Evolutionary conservation across 2,888 invertebrate species (phyloP), one percentile per base, ranked within the genome.

Genomic region (Caenorhabditis doughertyi): DNA sequence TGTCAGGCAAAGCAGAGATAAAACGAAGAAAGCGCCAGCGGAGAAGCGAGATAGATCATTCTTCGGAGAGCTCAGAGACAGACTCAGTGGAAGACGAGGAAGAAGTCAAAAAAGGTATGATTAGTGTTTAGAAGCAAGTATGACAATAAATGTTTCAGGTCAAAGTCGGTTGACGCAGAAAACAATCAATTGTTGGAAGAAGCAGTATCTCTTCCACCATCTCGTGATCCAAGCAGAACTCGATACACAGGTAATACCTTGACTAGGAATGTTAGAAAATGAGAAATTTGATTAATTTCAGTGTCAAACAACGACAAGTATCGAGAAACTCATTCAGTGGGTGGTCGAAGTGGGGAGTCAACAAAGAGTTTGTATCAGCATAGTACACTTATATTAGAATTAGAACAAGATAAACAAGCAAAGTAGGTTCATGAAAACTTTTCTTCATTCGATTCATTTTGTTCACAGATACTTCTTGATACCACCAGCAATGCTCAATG

Each of bases 381-480:
- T 58, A 87, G 87, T 44, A 89, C 89, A 21, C 84, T 90, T 9
- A 84, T 90, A 13, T 83, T 90, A 13, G 90, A 90, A 65, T 64
- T 89, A 42, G 79, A 84, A 8, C 84, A 86, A 32, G 88, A 89
- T 47, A 82, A 84, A 55, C 81, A 87, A 76, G 82, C 84, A 73
- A 89, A 89, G 90, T 89, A 25, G 51, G 49, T 32, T 11, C 16
- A n/a, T 21, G 7, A 5, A 16, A 7, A 16, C 35, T 83, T 65
- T n/a, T n/a, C n/a, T n/a, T n/a, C n/a, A n/a, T n/a, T n/a, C n/a
- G n/a, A n/a, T n/a, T n/a, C n/a, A n/a, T n/a, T n/a, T n/a, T n/a
- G n/a, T n/a, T n/a, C n/a, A n/a, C 79, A 89, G 91, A 76, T 91
- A 91, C 62, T 91, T 89, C 80, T 55, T 89, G 53, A 90, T 91